A percentile compares a stretch with the other conserved stretches of the same genome.
Conservation (phyloP, 2,888 invertebrate genomes). For the Neria commutata region DNA sequence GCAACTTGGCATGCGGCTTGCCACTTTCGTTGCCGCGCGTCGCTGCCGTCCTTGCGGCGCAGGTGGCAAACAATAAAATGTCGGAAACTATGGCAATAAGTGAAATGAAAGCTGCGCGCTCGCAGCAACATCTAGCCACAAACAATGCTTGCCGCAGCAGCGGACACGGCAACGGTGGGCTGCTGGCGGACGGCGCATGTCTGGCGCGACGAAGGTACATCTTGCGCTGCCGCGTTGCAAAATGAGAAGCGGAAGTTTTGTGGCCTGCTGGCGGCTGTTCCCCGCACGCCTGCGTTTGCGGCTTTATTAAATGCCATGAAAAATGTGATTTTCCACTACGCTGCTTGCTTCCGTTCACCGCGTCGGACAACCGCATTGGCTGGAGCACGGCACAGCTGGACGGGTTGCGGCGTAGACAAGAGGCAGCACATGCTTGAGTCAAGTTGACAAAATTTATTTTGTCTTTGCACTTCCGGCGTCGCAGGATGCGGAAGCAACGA, state of each 20-base stretch:
- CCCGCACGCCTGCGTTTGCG: conserved; percentile 15
- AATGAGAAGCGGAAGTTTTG: conserved; percentile 10
- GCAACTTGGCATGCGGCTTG: too few relatives aligned
- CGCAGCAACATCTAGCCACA: conserved; percentile 3
- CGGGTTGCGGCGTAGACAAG: not conserved
- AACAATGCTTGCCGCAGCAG: not conserved
- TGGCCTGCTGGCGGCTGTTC: conserved; percentile 7
- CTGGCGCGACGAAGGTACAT: not conserved
- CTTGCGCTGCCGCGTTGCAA: not conserved
- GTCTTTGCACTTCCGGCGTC: not conserved
- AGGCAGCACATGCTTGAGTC: conserved; percentile 14
- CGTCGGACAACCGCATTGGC: not conserved
- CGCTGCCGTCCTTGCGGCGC: conserved; percentile 18
- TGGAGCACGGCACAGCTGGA: not conserved
- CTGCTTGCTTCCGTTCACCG: conserved; percentile 31
- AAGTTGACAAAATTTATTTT: conserved; percentile 23
- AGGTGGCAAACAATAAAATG: conserved; percentile 40
- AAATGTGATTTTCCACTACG: conserved; percentile 46
- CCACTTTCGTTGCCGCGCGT: too few relatives aligned
- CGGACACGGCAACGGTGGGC: not conserved
- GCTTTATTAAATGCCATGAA: conserved; percentile 41
- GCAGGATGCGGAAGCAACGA: too few relatives aligned
- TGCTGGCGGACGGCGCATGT: not conserved
- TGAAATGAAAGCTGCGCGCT: conserved; percentile 27
- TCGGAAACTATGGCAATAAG: conserved; percentile 37